Base-by-base conservation (phyloP, 1,140 invertebrate species). In the Drosophila sucinea region DNA sequence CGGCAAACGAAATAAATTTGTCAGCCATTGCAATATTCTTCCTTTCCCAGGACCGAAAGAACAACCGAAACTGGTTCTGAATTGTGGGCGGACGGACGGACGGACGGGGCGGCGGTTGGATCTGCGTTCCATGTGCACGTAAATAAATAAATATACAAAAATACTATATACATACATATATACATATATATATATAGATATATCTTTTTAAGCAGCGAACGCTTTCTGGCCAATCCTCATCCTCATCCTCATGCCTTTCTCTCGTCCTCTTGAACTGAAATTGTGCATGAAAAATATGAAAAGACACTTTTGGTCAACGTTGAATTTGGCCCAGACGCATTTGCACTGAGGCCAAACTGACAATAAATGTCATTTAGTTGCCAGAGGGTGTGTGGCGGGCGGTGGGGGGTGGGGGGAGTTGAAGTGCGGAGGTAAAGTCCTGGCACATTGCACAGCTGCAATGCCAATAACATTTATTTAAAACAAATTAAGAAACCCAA, bases 1-100 rank as follows among this genome's bases (percentile, higher is more conserved):
- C 69, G 77, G 81, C 78, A 81, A 76, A 70, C 75, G 82, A 85
- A 86, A 85, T 85, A 85, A 86, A 85, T 85, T 85, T 85, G 82
- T 85, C 82, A 85, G 82, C 82, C 82, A 85, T 86, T 85, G 82
- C 82, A 85, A 85, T 86, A 85, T 85, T 85, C 82, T 85, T 85
- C 38, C 60, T 68, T 77, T 77, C 77, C 69, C 73, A 62, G 73
- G 68, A 79, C 64, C 63, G 55, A 58, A 72, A 70, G 76, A 51
- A 51, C 23, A 51, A 51, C 44, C 75, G 68, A 69, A 75, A 71
- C 61, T 60, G 62, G 67, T 56, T n/a, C 35, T 55, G 63, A 25
- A 55, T 51, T 17, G 30, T 47, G 69, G 55, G 25, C 23, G n/a
- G 51, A 17, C 17, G 0, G 11, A 10, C 35, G 10, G 35, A 38